Base-by-base conservation (phyloP, 37 sponge, comb jelly and placozoan species). In the Chondrilla cf. caribensis region DNA sequence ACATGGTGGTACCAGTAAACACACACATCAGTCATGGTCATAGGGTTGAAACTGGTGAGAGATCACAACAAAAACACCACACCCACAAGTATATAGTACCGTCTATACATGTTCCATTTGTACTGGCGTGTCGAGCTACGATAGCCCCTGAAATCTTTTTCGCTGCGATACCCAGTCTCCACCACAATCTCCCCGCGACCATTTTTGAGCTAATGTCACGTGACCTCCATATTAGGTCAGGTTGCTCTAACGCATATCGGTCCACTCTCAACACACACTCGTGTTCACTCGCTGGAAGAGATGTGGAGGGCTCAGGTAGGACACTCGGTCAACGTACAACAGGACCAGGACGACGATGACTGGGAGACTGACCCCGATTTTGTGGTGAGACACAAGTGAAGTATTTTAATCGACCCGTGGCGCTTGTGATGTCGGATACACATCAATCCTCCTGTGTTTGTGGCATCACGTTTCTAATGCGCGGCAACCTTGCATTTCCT, bases 281-380 rank as follows among this genome's bases (percentile, higher is more conserved):
- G n/a, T n/a, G n/a, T n/a, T n/a, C n/a, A n/a, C n/a, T n/a, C n/a
- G n/a, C n/a, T n/a, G n/a, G n/a, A 62, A 15, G 25, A 43, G 44
- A 73, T 73, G 76, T 73, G 76, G 76, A 39, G 14, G 41, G 0
- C 76, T 1, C 76, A 73, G 25, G 76, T 43, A 3, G 76, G 76
- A 39, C 43, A 73, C 25, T 36, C 14, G 8, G 41, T 38, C 21
- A 22, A 39, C 24, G 25, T 36, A n/a, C 21, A 9, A 40, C 68
- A 86, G 37, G 42, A 70, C 4, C 89, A 58, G 6, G 94, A 88
- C 58, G 97, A 97, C 66, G 97, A 97, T 58, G 97, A 97, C 88
- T 97, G 97, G 97, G 97, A 97, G 58, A 97, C 97, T 37, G 97
- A 97, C 54, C 93, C 97, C 0, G 95, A 97, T 79, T 97, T 97